Evolutionary conservation across 2,113 vertebrate genomes (phyloP).

Genomic region (Polyodon spathula): DNA sequence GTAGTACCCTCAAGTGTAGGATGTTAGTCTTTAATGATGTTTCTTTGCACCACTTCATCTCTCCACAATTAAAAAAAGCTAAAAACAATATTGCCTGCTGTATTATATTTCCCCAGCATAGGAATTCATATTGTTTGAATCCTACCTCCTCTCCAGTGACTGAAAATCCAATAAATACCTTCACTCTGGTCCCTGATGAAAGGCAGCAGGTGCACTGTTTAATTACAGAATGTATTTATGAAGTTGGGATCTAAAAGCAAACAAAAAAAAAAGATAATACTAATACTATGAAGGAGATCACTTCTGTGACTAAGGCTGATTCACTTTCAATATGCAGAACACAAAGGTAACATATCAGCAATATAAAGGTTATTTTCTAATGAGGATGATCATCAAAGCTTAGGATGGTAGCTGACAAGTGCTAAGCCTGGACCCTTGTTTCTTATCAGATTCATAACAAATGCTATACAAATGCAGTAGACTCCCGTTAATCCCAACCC

Average conservation of each 20-base stretch:
- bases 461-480: too few species aligned
- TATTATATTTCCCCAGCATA: slow-evolving; percentile 42
- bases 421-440: too few species aligned
- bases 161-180: slow-evolving; percentile 56
- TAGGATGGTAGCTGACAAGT: too few species aligned
- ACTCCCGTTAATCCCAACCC: too few species aligned
- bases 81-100: slow-evolving; percentile 43
- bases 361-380: too few species aligned
- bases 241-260: slow-evolving; percentile 31
- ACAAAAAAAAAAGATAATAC: slow-evolving; percentile 25
- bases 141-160: slow-evolving; percentile 41
- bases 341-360: too few species aligned
- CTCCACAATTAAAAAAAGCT: slow-evolving; percentile 60
- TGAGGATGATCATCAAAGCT: too few species aligned
- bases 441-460: too few species aligned
- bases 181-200: slow-evolving; percentile 44
- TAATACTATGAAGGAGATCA: slow-evolving; percentile 15
- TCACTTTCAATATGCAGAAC: not conserved
- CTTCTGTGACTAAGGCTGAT: not conserved
- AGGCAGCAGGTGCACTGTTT: slow-evolving; percentile 47
- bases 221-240: slow-evolving; percentile 44
- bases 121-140: slow-evolving; percentile 43
- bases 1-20: slow-evolving; percentile 51
- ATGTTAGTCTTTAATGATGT: slow-evolving; percentile 56
- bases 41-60: slow-evolving; percentile 47